A percentile compares a stretch with the other conserved stretches of the same genome.
Conservation (phyloP, 2,113 vertebrate species). For the Vombatus ursinus region DNA sequence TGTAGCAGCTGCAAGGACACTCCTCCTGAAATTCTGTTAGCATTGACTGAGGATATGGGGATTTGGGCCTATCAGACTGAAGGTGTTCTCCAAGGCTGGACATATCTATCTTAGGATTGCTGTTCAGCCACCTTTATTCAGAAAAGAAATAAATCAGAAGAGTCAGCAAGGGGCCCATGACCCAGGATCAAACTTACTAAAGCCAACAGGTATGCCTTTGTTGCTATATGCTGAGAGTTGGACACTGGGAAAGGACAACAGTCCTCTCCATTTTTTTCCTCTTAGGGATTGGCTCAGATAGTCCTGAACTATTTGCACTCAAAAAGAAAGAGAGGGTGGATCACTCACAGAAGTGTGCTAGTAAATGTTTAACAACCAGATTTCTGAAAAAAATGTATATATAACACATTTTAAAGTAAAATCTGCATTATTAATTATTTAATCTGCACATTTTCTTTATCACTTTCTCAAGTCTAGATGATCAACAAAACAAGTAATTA, state of each 20-base stretch:
- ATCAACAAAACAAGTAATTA: not conserved
- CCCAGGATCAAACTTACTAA: not conserved
- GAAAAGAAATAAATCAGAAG: no score
- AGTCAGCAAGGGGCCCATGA: not conserved
- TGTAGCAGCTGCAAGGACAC: not conserved
- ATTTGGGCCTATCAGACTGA: not conserved
- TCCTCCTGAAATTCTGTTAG: not conserved
- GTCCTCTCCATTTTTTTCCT: not conserved
- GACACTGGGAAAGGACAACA: not conserved
- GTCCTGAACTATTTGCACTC: not conserved
- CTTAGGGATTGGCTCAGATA: not conserved
- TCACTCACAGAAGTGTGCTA: not conserved
- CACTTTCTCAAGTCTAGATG: not conserved
- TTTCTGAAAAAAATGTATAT: no score
- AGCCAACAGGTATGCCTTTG: not conserved
- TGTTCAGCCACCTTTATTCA: not conserved
- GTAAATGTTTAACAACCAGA: not conserved
- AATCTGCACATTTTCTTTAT: not conserved
- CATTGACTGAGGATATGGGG: not conserved
- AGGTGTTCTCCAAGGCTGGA: not conserved
- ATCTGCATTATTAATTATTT: not conserved
- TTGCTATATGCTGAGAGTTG: not conserved
- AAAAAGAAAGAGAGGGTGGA: not conserved
- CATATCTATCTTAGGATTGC: not conserved
- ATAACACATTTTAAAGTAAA: no score